Percentiles rank a stretch among this genome's conserved stretches.
Conservation (phyloP, 2,113 vertebrate species). For the Crotalus tigris region DNA sequence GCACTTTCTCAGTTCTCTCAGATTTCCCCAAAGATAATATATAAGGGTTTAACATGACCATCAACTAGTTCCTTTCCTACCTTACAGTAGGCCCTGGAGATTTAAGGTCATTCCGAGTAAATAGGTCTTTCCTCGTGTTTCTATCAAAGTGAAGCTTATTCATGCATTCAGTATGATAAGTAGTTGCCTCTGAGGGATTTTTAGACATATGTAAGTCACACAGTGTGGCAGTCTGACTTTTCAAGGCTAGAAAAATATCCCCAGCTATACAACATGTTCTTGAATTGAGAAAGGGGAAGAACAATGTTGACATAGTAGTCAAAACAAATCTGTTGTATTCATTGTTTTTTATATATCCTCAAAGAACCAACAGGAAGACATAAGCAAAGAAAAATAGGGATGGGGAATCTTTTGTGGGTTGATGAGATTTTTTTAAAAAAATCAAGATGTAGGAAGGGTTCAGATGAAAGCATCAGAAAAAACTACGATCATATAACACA, state of each 20-base stretch:
- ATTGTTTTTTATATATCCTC: background rate
- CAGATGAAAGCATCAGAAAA: background rate
- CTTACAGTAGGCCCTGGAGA: background rate
- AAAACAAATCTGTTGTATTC: background rate
- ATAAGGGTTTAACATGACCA: background rate
- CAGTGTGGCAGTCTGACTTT: background rate
- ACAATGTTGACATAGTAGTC: background rate
- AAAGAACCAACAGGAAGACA: background rate
- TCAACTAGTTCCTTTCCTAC: background rate
- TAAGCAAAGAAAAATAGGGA: background rate
- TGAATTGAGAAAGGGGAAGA: background rate
- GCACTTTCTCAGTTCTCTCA: background rate
- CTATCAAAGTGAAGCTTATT: background rate
- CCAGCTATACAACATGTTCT: background rate
- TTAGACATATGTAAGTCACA: background rate
- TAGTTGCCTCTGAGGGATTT: background rate
- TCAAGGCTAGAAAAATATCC: background rate
- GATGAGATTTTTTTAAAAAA: background rate
- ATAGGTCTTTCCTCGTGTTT: background rate
- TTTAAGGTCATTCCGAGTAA: background rate
- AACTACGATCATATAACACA: background rate
- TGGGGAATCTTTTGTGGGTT: background rate
- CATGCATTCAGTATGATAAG: background rate
- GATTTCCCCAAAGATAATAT: background rate
- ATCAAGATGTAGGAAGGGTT: background rate